A percentile compares a stretch with the other conserved stretches of the same genome.
Evolutionary conservation across 2,797 vertebrate genomes (phyloP).

Genomic region (Chromobotia macracanthus): DNA sequence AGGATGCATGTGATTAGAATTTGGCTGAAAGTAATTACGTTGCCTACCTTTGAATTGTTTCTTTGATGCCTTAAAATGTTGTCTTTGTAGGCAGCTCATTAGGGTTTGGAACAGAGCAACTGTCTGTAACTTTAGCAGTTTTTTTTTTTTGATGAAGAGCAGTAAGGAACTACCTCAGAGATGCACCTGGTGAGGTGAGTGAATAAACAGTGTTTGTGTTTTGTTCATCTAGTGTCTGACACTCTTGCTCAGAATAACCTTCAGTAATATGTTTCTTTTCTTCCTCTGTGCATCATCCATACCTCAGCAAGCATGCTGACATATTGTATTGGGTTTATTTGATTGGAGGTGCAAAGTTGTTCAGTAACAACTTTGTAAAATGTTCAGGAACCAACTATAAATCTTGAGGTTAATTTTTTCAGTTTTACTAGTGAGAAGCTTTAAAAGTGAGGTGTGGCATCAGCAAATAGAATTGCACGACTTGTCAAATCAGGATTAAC

Average conservation of each 20-base stretch:
- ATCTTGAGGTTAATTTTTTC: not conserved
- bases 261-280: not conserved
- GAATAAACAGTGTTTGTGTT: not conserved
- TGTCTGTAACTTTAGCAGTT: not conserved
- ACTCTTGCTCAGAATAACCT: not conserved
- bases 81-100: not conserved
- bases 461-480: not conserved
- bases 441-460: not conserved
- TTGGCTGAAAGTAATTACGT: not conserved
- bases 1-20: not conserved
- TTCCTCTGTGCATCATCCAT: not conserved
- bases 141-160: conserved; percentile 12
- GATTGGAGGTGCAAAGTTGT: not conserved
- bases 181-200: not conserved
- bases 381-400: not conserved
- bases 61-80: not conserved
- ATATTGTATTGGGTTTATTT: conserved; percentile 16
- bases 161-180: not conserved
- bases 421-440: not conserved
- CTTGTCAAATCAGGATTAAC: not conserved
- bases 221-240: not conserved
- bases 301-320: not conserved
- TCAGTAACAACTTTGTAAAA: too few species aligned
- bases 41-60: not conserved
- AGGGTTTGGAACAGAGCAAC: not conserved